Evolutionary conservation across 2,113 vertebrate species (phyloP).

Genomic region (Sterna hirundo): DNA sequence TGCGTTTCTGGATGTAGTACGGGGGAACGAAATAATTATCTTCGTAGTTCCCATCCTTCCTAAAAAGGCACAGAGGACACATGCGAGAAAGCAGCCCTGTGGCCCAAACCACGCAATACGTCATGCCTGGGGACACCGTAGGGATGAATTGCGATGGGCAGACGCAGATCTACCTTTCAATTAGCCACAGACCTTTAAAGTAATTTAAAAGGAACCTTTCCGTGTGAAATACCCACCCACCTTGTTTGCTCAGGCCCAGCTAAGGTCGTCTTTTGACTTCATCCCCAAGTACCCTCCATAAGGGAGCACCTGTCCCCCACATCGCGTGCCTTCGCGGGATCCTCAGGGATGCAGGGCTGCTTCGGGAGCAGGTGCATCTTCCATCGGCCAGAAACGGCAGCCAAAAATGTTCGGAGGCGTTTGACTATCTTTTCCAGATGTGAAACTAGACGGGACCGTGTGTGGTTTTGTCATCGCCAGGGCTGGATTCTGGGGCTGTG

Average conservation of each 20-base stretch:
- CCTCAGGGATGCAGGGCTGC: neutral
- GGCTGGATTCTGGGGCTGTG: neutral
- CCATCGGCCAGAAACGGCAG: accelerated
- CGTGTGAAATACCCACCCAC: neutral
- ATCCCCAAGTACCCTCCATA: accelerated
- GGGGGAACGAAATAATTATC: neutral
- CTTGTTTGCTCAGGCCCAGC: neutral
- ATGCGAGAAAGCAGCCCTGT: neutral
- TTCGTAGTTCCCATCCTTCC: neutral
- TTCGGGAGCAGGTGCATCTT: neutral
- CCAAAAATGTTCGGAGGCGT: neutral
- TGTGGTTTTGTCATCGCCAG: neutral
- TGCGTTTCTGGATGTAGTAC: neutral
- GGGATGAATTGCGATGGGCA: accelerated
- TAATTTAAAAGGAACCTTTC: neutral
- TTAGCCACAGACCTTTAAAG: neutral
- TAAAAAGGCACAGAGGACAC: neutral
- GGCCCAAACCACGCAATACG: accelerated
- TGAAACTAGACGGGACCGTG: neutral
- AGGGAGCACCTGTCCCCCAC: neutral
- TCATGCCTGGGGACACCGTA: neutral
- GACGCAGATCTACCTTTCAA: neutral
- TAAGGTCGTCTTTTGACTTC: neutral
- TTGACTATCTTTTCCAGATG: neutral
- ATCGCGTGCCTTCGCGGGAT: accelerated